Evolutionary conservation across 2,113 vertebrate species (phyloP).

Genomic region (Aplodontia rufa): DNA sequence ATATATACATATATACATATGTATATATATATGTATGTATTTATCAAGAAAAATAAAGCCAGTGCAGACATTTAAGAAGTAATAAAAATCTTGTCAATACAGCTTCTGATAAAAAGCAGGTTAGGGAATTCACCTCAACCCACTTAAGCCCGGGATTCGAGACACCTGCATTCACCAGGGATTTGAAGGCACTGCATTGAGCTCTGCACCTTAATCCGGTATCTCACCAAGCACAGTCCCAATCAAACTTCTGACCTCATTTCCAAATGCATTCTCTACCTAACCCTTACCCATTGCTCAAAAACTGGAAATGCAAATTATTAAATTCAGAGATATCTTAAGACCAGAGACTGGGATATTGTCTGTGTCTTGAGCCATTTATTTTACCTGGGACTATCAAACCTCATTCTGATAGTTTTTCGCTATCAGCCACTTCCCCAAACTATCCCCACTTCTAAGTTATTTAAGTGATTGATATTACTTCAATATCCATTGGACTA

Average conservation of each 20-base stretch:
- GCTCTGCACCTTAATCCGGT: constrained; percentile 37
- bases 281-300: background rate
- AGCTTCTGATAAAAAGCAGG: constrained; percentile 65
- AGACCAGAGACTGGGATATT: background rate
- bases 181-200: constrained; percentile 16
- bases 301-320: constrained; percentile 25
- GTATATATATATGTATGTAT: background rate
- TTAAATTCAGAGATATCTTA: background rate
- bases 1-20: constrained; percentile 1
- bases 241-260: constrained; percentile 29
- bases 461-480: constrained; percentile 61
- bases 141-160: background rate
- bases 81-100: constrained; percentile 53
- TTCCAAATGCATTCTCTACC: constrained; percentile 26
- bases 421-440: background rate
- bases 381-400: constrained; percentile 3
- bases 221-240: background rate
- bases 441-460: background rate
- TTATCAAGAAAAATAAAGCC: constrained; percentile 65
- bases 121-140: constrained; percentile 8
- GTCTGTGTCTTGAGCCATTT: background rate
- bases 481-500: constrained; percentile 52
- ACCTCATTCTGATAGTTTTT: background rate
- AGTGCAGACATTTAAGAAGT: constrained; percentile 20
- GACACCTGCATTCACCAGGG: constrained; percentile 49